Evolutionary conservation across 2,888 invertebrate species (phyloP), one percentile per base, ranked within the genome.

Genomic region (Lysandra bellargus): DNA sequence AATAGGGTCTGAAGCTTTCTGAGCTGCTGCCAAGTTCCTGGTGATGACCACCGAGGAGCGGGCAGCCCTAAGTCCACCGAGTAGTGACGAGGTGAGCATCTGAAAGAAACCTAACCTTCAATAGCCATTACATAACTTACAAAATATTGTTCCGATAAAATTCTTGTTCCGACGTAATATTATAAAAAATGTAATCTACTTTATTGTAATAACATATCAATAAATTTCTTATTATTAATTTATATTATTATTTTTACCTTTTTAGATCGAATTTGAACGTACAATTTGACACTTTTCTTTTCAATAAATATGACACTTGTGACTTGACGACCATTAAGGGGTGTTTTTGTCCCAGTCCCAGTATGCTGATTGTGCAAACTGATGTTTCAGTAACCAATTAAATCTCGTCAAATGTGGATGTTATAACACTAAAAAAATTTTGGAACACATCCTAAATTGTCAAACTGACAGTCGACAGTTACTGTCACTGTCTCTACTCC

Each of bases 1-100:
- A 87, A 99, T 98, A 4, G 99, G 99, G 89, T 99, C 99, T 2
- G 95, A 92, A 2, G 96, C 97, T 89, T 97, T 97, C 73, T 97
- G 96, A 78, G 96, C 90, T 76, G 97, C 95, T 80, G 97, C 97
- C 85, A 98, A 91, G 89, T 97, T 97, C 80, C 97, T 95, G 79
- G 95, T 95, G 83, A 95, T 91, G 82, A 96, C 90, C 33, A 93
- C 90, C 23, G 95, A 95, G 80, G 91, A 86, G 82, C 95, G 94
- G 78, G 92, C 92, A 74, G 92, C 93, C 85, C 95, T 92, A 69
- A 95, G 89, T 81, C 95, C 92, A 82, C 87, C 87, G 81, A 95
- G 84, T 82, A 96, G 88, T 76, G 93, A 92, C 83, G 95, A 94
- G 83, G 94, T 92, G 86, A 96, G 90, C 96, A 96, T 96, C 95